A percentile compares a stretch with the other conserved stretches of the same genome.
phyloP scores from a whole-genome alignment of 2,888 invertebrate genomes.

The Lasius fuliginosus region DNA sequence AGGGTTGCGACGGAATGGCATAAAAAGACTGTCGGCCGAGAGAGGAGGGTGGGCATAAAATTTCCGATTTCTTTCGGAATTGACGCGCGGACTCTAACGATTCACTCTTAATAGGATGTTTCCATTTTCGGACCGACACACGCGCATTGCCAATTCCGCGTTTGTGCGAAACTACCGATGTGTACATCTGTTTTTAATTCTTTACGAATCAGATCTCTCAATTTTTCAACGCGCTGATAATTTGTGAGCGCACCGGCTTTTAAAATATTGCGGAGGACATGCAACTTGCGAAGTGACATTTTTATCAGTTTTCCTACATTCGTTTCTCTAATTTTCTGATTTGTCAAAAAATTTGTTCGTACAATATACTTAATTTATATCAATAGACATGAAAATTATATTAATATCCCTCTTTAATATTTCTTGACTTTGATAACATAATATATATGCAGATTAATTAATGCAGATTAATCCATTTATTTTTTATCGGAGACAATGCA shows the following conservation, averaged over 20 bases:
- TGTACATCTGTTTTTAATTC: not conserved
- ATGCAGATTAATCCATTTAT: not conserved
- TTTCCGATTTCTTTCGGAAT: slow-evolving; percentile 28
- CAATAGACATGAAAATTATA: not conserved
- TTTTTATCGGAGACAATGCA: not conserved
- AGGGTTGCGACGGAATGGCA: not conserved
- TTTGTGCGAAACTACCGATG: not conserved
- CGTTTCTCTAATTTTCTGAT: slow-evolving; percentile 10
- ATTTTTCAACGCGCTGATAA: not conserved
- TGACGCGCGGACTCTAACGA: not conserved
- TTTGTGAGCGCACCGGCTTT: not conserved
- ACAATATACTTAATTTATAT: not conserved
- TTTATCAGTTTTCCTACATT: not conserved
- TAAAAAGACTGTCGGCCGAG: not conserved
- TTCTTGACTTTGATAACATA: not conserved
- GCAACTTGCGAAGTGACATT: not conserved
- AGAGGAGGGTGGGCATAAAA: not conserved
- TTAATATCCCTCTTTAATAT: not conserved
- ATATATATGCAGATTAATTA: not conserved
- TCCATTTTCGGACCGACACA: not conserved
- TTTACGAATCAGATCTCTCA: not conserved
- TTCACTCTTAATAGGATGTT: not conserved
- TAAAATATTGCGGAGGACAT: not conserved
- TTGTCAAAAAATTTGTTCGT: not conserved
- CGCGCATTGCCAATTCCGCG: not conserved